Conservation (phyloP, 2,113 vertebrate species). For the Phalacrocorax carbo region DNA sequence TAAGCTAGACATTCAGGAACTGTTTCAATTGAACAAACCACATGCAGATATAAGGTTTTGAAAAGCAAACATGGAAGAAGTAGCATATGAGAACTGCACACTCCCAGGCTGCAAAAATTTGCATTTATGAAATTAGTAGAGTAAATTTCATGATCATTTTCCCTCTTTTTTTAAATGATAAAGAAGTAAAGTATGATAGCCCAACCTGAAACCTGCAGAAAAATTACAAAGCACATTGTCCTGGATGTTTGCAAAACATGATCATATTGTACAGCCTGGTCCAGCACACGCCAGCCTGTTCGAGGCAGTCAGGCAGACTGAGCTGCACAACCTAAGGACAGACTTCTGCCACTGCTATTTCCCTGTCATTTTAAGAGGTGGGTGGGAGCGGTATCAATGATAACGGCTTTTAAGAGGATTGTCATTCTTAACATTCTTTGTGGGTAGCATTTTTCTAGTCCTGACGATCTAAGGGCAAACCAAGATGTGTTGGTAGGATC, state of each 20-base stretch:
- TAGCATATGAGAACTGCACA: neutral
- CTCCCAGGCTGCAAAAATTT: neutral
- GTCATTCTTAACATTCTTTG: neutral
- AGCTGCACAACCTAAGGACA: no score
- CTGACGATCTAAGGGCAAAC: neutral
- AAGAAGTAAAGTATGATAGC: neutral
- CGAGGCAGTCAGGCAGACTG: fast-evolving
- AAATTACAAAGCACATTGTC: fast-evolving
- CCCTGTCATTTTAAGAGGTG: neutral
- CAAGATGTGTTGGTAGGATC: neutral
- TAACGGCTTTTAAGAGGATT: neutral
- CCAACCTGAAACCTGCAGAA: neutral
- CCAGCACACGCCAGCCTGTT: neutral
- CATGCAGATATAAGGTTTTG: neutral
- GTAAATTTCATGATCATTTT: neutral
- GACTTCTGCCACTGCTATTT: neutral
- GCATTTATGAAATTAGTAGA: neutral
- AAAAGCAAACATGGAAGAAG: neutral
- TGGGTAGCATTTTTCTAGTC: neutral
- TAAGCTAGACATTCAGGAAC: neutral
- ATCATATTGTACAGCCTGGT: neutral
- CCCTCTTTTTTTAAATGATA: neutral
- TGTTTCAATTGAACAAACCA: neutral
- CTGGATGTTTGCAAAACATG: fast-evolving
- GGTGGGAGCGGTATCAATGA: neutral